These are phyloP conservation scores for Lucinisca nassula DNA, from an alignment of 2,888 invertebrate species.

Conservation along the genomic window DNA sequence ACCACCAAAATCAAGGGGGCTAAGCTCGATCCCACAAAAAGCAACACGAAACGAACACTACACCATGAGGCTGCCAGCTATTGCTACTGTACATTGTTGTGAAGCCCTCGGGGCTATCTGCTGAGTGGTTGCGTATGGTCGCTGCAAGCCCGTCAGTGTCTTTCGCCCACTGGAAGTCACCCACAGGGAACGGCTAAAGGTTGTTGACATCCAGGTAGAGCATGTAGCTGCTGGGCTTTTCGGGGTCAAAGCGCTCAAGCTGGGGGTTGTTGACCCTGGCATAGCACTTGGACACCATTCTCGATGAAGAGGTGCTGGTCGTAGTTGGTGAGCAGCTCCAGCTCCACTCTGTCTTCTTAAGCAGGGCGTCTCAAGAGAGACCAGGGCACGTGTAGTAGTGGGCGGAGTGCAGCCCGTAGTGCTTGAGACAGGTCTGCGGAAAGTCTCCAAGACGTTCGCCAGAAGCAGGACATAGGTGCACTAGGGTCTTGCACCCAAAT, in stretches of 20 bases:
- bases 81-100: too few relatives aligned
- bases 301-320: not conserved
- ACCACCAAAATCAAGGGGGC: too few relatives aligned
- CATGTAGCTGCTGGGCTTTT: not conserved
- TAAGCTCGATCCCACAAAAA: too few relatives aligned
- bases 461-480: not conserved
- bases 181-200: not conserved
- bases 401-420: not conserved
- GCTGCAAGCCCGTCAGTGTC: not conserved
- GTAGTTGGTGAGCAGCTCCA: not conserved
- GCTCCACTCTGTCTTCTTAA: not conserved
- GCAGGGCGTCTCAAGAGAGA: not conserved
- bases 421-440: not conserved
- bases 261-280: not conserved
- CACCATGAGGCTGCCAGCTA: too few relatives aligned
- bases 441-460: not conserved
- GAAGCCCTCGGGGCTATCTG: not conserved
- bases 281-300: not conserved
- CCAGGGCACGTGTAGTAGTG: not conserved
- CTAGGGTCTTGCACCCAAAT: too few relatives aligned
- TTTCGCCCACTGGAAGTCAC: not conserved
- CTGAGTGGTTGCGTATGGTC: not conserved
- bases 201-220: not conserved
- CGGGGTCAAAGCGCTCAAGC: not conserved
- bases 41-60: too few relatives aligned